Percentiles rank a stretch among this genome's conserved stretches.
phyloP scores from a whole-genome alignment of 1,140 invertebrate genomes.

The Zaprionus camerounensis region DNA sequence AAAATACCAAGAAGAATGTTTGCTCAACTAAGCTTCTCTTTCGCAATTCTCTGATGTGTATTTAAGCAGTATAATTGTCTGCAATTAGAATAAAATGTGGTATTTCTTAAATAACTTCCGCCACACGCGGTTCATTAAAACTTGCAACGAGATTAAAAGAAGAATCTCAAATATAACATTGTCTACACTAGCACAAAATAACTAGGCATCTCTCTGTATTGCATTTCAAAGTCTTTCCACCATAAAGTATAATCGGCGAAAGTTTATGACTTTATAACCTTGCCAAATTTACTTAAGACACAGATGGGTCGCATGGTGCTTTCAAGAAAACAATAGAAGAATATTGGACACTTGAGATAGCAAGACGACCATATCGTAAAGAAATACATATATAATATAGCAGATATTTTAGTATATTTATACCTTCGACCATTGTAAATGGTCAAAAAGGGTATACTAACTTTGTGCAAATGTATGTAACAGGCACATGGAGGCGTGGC shows the following conservation, averaged over 20 bases:
- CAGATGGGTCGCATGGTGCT: neutral
- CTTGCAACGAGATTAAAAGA: neutral
- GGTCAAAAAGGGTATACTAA: no score
- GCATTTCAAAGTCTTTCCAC: neutral
- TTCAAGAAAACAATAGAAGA: neutral
- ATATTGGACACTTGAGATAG: neutral
- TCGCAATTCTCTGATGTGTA: neutral
- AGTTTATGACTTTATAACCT: neutral
- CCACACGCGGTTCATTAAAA: neutral
- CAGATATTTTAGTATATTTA: neutral
- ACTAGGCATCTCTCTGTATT: neutral
- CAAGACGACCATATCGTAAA: neutral
- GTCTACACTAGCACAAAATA: no score
- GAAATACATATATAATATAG: neutral
- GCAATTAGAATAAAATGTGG: neutral
- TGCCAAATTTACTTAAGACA: neutral
- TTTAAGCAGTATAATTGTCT: neutral
- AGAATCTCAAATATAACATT: no score
- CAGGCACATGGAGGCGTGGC: no score
- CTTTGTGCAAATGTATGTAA: no score
- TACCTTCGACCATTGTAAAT: no score
- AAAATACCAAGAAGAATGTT: neutral
- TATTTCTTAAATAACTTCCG: slow-evolving; percentile 2
- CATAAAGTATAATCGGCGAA: neutral
- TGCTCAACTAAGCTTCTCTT: neutral